Conservation (phyloP, 1,140 invertebrate genomes). For the Ladona fulva region DNA sequence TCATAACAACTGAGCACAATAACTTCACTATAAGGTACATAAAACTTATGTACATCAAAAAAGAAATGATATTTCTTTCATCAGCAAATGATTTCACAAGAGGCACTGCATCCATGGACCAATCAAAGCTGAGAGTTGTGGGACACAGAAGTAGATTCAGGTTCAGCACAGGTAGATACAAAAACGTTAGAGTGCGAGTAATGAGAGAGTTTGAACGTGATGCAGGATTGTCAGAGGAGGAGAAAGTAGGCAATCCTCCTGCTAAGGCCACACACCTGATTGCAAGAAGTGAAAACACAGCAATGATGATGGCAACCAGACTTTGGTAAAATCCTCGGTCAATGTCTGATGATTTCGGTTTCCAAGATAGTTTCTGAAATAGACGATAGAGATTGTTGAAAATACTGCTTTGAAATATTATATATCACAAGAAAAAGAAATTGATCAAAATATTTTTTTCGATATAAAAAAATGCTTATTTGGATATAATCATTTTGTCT, state of each 20-base stretch:
- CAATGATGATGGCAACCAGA: conserved; percentile 44
- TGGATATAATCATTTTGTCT: no score
- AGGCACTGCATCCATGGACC: conserved; percentile 91
- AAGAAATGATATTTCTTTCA: conserved; percentile 58
- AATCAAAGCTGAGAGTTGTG: conserved; percentile 79
- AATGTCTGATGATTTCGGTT: no score
- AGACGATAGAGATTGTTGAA: no score
- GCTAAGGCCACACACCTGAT: conserved; percentile 55
- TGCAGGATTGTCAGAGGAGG: conserved; percentile 82
- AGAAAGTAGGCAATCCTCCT: conserved; percentile 62
- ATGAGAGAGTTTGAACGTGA: conserved; percentile 56
- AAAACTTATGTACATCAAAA: conserved; percentile 52
- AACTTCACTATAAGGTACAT: not conserved
- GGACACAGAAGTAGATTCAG: conserved; percentile 73
- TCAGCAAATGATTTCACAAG: conserved; percentile 64
- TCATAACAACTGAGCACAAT: no score
- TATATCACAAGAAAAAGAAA: no score
- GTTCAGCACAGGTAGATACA: conserved; percentile 81
- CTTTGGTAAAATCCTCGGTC: conserved; percentile 32
- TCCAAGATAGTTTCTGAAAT: no score
- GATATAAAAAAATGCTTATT: no score
- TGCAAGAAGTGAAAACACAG: conserved; percentile 47
- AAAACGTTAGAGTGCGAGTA: conserved; percentile 71
- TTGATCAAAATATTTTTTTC: no score
- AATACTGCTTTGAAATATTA: no score